Conservation (phyloP, 2,113 vertebrate species). For the Dendrocopos noguchii region DNA sequence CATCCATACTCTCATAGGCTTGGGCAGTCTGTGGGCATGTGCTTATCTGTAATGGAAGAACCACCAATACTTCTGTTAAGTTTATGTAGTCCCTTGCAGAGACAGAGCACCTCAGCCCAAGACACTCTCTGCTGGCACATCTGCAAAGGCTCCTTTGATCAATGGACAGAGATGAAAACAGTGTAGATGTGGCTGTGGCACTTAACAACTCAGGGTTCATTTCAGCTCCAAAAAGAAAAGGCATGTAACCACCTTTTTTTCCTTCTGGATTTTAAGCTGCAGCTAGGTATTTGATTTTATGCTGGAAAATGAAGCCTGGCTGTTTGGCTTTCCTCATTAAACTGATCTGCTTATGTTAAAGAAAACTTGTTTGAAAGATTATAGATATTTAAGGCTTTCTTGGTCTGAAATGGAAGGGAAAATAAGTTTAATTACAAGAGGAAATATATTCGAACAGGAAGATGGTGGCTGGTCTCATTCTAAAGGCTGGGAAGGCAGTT, state of each 20-base stretch:
- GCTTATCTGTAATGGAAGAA: background rate
- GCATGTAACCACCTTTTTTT: background rate
- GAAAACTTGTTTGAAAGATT: background rate
- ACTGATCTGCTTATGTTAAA: background rate
- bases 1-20: background rate
- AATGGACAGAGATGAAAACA: background rate
- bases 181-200: background rate
- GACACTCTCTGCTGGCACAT: background rate
- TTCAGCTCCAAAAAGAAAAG: background rate
- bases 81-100: accelerated
- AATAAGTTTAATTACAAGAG: background rate
- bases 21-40: accelerated
- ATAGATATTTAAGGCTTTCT: background rate
- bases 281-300: background rate
- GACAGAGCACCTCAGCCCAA: background rate
- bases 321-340: background rate
- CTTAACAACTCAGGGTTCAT: background rate
- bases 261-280: background rate
- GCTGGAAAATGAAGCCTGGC: background rate
- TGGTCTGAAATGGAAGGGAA: background rate
- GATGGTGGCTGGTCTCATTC: background rate
- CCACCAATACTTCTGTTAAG: background rate
- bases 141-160: background rate
- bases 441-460: background rate
- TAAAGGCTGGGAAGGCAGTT: background rate